Evolutionary conservation across 2,888 invertebrate genomes (phyloP).

Genomic region (Heliconius erato): DNA sequence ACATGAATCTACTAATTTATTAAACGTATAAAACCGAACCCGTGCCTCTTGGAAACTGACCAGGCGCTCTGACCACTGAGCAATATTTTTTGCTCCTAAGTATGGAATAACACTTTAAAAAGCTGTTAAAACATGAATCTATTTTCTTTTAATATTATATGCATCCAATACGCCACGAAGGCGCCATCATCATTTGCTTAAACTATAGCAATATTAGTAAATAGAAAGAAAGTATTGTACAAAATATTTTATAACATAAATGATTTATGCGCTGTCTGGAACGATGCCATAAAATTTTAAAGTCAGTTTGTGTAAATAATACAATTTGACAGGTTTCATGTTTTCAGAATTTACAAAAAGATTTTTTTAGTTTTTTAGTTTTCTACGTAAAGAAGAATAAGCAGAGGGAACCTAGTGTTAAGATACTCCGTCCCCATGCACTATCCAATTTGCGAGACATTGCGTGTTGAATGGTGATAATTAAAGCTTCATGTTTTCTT

Average conservation of each 20-base stretch:
- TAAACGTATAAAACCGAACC: no score
- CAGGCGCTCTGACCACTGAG: no score
- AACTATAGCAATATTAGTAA: not conserved
- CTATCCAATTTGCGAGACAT: not conserved
- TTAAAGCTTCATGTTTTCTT: not conserved
- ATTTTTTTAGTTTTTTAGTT: not conserved
- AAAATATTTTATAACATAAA: not conserved
- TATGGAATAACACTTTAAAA: no score
- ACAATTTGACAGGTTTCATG: not conserved
- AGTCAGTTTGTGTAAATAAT: not conserved
- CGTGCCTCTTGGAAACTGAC: no score
- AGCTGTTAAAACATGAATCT: not conserved
- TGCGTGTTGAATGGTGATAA: not conserved
- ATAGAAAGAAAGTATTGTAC: constrained; percentile 2
- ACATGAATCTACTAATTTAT: not conserved
- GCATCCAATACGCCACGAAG: not conserved
- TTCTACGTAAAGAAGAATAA: not conserved
- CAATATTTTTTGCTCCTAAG: no score
- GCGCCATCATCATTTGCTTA: not conserved
- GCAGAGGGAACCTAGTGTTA: not conserved
- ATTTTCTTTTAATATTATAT: not conserved
- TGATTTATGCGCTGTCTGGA: constrained; percentile 16
- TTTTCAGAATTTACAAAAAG: not conserved
- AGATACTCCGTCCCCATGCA: not conserved
- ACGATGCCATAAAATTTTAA: constrained; percentile 1